phyloP scores from a whole-genome alignment of 2,888 invertebrate species.

The Thecophora atra region DNA sequence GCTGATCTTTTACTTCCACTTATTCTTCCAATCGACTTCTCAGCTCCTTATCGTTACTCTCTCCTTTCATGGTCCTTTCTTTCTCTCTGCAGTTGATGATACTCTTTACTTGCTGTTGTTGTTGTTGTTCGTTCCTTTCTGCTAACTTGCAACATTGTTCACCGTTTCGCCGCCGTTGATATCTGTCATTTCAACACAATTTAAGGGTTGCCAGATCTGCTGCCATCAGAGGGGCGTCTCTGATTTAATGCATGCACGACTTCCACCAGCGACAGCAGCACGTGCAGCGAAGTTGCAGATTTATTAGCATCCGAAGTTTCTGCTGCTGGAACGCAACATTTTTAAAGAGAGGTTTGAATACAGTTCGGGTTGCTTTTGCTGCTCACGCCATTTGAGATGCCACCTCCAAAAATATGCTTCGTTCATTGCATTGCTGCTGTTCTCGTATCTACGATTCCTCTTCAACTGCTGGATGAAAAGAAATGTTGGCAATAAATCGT shows the following conservation, averaged over 20 bases:
- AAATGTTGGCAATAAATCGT: not conserved
- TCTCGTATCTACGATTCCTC: not conserved
- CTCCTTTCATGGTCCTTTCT: not conserved
- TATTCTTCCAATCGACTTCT: not conserved
- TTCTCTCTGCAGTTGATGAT: not conserved
- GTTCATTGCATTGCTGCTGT: not conserved
- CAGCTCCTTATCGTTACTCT: not conserved
- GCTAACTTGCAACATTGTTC: constrained; percentile 5
- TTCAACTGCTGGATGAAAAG: not conserved
- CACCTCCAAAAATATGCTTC: not conserved
- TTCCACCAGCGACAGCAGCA: constrained; percentile 1
- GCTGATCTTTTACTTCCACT: not conserved
- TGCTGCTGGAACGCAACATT: not conserved
- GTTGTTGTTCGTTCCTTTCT: not conserved
- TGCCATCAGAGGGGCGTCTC: not conserved
- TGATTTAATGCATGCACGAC: constrained; percentile 14
- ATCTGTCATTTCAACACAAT: constrained; percentile 9
- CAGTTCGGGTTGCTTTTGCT: not conserved
- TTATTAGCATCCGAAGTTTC: constrained; percentile 1
- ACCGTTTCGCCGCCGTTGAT: not conserved
- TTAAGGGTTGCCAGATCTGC: constrained; percentile 5
- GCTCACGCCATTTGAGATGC: not conserved
- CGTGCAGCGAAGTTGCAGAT: not conserved
- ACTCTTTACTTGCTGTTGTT: not conserved
- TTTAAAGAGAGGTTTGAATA: not conserved